Percentiles rank a stretch among this genome's conserved stretches.
Evolutionary conservation across 2,888 invertebrate species (phyloP).

Genomic region (Lypha dubia): DNA sequence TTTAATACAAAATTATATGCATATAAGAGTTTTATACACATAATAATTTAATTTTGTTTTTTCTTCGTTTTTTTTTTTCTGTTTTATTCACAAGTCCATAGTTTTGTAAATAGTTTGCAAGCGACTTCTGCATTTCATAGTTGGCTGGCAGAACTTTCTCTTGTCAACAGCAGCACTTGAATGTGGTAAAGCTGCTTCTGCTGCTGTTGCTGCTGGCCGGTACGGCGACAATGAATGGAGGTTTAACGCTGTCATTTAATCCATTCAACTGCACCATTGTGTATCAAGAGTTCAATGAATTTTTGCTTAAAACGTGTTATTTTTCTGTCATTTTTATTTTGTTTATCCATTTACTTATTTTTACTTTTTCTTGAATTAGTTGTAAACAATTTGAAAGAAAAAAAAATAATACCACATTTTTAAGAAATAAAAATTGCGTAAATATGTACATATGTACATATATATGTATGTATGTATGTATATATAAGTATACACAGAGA

Average conservation of each 20-base stretch:
- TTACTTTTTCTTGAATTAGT: conserved; percentile 43
- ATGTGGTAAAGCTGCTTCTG: conserved; percentile 36
- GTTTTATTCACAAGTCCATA: neutral
- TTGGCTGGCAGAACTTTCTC: conserved; percentile 70
- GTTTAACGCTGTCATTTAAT: conserved; percentile 15
- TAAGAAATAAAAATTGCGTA: conserved; percentile 55
- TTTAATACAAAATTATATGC: no score
- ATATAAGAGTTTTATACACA: neutral
- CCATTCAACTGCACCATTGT: conserved; percentile 55
- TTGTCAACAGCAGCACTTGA: conserved; percentile 60
- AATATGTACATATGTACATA: conserved; percentile 20
- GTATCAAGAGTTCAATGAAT: conserved; percentile 70
- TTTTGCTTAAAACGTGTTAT: conserved; percentile 67
- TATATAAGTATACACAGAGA: no score
- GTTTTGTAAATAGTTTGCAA: conserved; percentile 50
- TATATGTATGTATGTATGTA: no score
- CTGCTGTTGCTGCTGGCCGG: neutral
- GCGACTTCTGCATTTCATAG: conserved; percentile 59
- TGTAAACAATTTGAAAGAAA: conserved; percentile 62
- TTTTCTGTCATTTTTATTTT: conserved; percentile 48
- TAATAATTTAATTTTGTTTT: conserved; percentile 14
- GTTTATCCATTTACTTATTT: conserved; percentile 26
- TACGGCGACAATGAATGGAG: conserved; percentile 10
- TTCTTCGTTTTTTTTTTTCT: neutral
- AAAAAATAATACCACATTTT: conserved; percentile 28